Evolutionary conservation across 2,113 vertebrate species (phyloP), one percentile per base, ranked within the genome.

Genomic region (Corythornis cristatus): DNA sequence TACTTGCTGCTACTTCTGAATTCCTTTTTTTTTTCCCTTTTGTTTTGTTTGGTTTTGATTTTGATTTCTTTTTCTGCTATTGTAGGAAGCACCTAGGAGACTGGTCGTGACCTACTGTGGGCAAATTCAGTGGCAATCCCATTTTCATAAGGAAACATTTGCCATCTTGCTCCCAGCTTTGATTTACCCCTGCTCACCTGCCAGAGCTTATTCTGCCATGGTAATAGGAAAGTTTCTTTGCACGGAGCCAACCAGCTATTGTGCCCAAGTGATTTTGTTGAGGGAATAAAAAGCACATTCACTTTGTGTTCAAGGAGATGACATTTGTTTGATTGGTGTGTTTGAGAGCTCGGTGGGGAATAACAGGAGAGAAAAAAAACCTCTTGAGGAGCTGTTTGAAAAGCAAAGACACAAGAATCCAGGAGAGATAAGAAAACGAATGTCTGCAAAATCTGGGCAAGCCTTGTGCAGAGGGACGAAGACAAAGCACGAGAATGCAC

Each of bases 391-490:
- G 72, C 54, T 46, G 3, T 88, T 58, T 75, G n/a, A 42, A 86
- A 90, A 91, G 80, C 42, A 86, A 61, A 95, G 91, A 74, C 93
- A 56, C 76, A 75, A 90, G 88, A 83, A 79, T 80, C 50, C 83
- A n/a, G 62, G 46, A 67, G 91, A 96, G 96, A 94, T 94, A 96
- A 96, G 94, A 93, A 94, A 92, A 72, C 0, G 73, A 92, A 56
- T 33, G 21, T 70, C n/a, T 83, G 90, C 90, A 88, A 50, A 78
- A 92, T 90, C 91, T 93, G 87, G 83, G 88, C 90, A 67, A 94
- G 88, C 86, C 95, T 94, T 43, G 70, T 88, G 84, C 76, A 54
- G 65, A 20, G 81, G 71, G 83, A 84, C 5, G 0, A 79, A 91
- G 90, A 82, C 96, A 85, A 93, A 95, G 81, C 74, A 93, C 37